Evolutionary conservation across 2,113 vertebrate genomes (phyloP), one percentile per base, ranked within the genome.

Genomic region (Triplophysa siluroides): DNA sequence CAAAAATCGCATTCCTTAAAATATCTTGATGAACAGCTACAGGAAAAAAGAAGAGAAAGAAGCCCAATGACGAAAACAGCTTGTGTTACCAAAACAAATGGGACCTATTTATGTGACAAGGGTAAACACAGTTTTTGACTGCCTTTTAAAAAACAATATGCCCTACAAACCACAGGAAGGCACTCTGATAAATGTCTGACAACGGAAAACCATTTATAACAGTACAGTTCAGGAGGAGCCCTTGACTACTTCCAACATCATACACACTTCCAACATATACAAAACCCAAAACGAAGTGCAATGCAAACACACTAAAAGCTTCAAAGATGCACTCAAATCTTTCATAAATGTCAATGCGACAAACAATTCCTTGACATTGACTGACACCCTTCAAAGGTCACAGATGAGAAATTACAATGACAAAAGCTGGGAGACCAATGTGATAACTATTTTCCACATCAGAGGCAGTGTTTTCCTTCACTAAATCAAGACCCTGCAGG

Each of bases 141-240:
- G 38, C 56, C 41, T 19, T 63, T 16, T 56, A 24, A 29, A 61
- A 61, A 61, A 47, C 21, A 63, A 63, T 21, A 75, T 74, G 71
- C 38, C 21, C 18, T 62, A 18, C 8, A 41, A 75, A 50, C 8
- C 8, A 75, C 73, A 62, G 73, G 60, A 75, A 75, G 58, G 41
- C 23, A 23, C 24, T 23, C 54, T 74, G 33, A 11, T 74, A 74
- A 61, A 74, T 74, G 54, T 23, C 29, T 60, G 71, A 74, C 71
- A 75, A 75, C 21, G 4, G 72, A 75, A 62, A 62, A 62, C 21
- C 60, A 63, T 47, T 75, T 75, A 63, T 58, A 43, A 24, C 54
- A 61, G 43, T 62, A 75, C 38, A 29, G 29, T 29, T 29, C 29
- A 13, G 26, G 14, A 13, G 26, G 14, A 47, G 56, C 58, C 4